Conservation (phyloP, 2,888 invertebrate species). For the Seladonia tumulorum region DNA sequence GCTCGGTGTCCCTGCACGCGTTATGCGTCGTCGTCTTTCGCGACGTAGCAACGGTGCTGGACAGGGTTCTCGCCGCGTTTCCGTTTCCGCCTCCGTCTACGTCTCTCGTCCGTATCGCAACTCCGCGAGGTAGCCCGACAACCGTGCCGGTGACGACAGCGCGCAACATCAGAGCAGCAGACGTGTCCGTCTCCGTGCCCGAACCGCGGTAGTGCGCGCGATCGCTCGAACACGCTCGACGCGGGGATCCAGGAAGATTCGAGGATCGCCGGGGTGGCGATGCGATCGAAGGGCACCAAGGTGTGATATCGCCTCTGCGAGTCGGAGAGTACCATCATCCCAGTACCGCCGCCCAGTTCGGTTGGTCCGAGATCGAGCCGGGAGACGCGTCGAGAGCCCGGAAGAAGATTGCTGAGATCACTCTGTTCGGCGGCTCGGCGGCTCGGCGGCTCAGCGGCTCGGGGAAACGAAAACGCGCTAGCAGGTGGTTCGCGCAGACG, state of each 20-base stretch:
- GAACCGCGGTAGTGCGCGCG: constrained; percentile 12
- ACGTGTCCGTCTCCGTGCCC: not conserved
- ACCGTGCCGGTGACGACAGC: constrained; percentile 23
- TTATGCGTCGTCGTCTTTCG: constrained; percentile 70
- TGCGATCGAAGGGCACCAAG: constrained; percentile 23
- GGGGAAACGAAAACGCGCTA: not conserved
- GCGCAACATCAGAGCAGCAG: constrained; percentile 27
- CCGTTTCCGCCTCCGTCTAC: not conserved
- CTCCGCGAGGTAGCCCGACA: constrained; percentile 23
- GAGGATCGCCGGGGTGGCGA: not conserved
- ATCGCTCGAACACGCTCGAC: not conserved
- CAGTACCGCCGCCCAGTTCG: not conserved
- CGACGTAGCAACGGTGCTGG: constrained; percentile 60
- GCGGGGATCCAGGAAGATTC: not conserved
- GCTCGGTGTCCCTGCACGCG: constrained; percentile 57
- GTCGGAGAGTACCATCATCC: not conserved
- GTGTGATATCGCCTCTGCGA: not conserved
- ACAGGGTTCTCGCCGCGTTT: constrained; percentile 41
- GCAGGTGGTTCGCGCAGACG: constrained; percentile 34
- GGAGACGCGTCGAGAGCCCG: too few relatives aligned
- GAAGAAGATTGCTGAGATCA: not conserved
- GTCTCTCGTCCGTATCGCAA: constrained; percentile 23
- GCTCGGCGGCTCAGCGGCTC: too few relatives aligned
- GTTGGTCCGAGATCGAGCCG: not conserved
- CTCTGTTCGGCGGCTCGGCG: too few relatives aligned